Base-by-base conservation (phyloP, 2,113 vertebrate species). In the Tiliqua scincoides region DNA sequence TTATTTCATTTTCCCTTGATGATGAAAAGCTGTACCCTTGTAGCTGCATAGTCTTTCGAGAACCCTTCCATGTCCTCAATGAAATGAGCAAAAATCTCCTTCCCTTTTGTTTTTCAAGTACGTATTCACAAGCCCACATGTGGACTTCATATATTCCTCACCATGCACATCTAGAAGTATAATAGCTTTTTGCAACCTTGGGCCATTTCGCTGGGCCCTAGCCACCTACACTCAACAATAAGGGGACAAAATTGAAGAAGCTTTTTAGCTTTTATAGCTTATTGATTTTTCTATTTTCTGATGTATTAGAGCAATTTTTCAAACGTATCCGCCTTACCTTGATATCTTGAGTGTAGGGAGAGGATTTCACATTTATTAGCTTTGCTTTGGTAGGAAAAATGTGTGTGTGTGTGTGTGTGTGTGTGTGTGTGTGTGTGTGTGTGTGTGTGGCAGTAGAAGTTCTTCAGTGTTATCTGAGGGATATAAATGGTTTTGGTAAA, bases 281-380 rank as follows among this genome's bases (percentile, higher is more conserved):
- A 97, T 97, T 96, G 96, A 97, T 96, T 97, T 97, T 96, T 96
- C 88, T 96, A 95, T 96, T 96, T 97, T 96, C 94, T 95, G 93
- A 94, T 91, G 87, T 95, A 96, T 96, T 96, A 96, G 91, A 95
- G 93, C 95, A 94, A 95, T 96, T 96, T 96, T 96, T 96, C 96
- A 96, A 96, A 96, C 0, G 62, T 94, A 96, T 95, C 93, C 25
- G 1, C 92, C 94, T 95, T 95, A 92, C 93, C 91, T 95, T 96
- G 95, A 92, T 96, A 95, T 94, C 94, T 96, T 95, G 93, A 96
- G 93, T 93, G 91, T 93, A 85, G 82, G 93, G 88, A 96, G 78
- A 95, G 70, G 89, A 95, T 97, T 97, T 97, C 96, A 95, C 95
- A 94, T 96, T 96, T 96, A 95, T 96, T 96, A 96, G 85, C 76